Percentiles rank a stretch among this genome's conserved stretches.
phyloP scores from a whole-genome alignment of 37 sponge, comb jelly and placozoan genomes.

The Bolinopsis microptera region DNA sequence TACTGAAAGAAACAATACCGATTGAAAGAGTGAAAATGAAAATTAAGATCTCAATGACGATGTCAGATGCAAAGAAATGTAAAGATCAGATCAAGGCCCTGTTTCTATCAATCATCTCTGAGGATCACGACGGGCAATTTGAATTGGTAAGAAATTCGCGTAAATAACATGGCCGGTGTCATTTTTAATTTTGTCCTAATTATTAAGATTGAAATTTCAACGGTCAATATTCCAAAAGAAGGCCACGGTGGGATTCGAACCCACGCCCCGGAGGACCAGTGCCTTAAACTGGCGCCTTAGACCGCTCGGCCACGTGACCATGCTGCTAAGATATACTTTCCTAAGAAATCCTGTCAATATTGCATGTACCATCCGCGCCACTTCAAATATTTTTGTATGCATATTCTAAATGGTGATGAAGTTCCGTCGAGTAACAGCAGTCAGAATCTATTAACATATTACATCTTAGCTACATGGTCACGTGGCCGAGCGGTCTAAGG shows the following conservation, averaged over 20 bases:
- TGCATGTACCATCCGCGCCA: too few relatives aligned
- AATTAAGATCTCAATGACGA: conserved; percentile 74
- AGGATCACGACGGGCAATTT: conserved; percentile 79
- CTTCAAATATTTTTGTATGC: too few relatives aligned
- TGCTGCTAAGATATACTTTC: too few relatives aligned
- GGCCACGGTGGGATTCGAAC: not conserved
- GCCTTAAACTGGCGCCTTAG: not conserved
- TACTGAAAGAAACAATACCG: conserved; percentile 80
- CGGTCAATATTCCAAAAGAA: too few relatives aligned
- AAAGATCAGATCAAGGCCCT: conserved; percentile 76
- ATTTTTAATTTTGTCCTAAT: too few relatives aligned
- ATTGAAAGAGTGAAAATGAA: conserved; percentile 91
- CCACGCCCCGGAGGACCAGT: not conserved
- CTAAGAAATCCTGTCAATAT: too few relatives aligned
- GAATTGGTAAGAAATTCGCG: conserved; percentile 73
- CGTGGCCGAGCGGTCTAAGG: too few relatives aligned
- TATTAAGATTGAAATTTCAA: not conserved
- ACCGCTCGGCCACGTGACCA: too few relatives aligned
- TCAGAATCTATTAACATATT: too few relatives aligned
- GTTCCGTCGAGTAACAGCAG: too few relatives aligned
- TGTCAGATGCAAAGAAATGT: conserved; percentile 75
- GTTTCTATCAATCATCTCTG: conserved; percentile 72
- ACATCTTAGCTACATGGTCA: too few relatives aligned
- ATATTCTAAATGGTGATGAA: too few relatives aligned
- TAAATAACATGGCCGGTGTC: conserved; percentile 25